Conservation (phyloP, 1,140 invertebrate genomes). For the Cephus cinctus region DNA sequence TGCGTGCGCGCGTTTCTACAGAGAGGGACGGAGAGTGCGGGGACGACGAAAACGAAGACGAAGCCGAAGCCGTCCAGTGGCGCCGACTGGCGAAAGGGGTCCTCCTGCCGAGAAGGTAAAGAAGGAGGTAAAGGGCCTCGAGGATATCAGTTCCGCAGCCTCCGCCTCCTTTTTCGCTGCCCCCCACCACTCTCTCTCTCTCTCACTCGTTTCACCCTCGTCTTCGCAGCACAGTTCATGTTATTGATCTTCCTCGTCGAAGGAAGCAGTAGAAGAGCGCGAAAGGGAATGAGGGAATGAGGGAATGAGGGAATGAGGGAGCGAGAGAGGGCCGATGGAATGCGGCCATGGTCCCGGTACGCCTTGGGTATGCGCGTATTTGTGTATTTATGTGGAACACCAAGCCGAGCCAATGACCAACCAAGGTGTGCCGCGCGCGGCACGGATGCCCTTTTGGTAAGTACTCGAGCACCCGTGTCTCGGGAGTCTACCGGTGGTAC, state of each 20-base stretch:
- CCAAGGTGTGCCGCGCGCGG: constrained; percentile 44
- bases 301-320: constrained; percentile 17
- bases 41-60: background rate
- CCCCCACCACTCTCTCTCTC: background rate
- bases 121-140: constrained; percentile 31
- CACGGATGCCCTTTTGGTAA: constrained; percentile 42
- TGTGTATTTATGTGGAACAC: constrained; percentile 56
- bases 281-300: constrained; percentile 7
- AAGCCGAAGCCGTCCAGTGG: constrained; percentile 38
- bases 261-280: no score
- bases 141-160: background rate
- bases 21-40: constrained; percentile 5
- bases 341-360: constrained; percentile 49
- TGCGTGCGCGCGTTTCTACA: constrained; percentile 14
- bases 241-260: background rate
- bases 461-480: constrained; percentile 26
- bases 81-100: constrained; percentile 34
- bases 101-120: background rate
- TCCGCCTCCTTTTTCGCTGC: background rate
- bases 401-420: constrained; percentile 50
- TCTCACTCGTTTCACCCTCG: no score
- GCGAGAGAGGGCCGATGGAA: constrained; percentile 42
- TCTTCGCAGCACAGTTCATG: background rate
- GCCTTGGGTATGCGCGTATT: constrained; percentile 45
- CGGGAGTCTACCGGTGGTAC: no score